Base-by-base conservation (phyloP, 2,113 vertebrate genomes). In the Clarias gariepinus region DNA sequence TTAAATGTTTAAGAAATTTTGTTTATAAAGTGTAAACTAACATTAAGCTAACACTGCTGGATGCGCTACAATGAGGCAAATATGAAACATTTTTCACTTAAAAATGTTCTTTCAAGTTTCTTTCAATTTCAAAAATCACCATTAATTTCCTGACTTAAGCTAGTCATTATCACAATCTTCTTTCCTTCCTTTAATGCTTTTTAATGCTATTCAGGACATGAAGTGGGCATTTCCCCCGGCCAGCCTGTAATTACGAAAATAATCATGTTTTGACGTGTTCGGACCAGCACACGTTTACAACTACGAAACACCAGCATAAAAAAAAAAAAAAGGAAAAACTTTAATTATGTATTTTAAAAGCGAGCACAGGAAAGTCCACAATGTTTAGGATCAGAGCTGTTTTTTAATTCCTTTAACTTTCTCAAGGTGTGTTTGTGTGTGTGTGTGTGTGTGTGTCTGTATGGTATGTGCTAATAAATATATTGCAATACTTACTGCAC, bases 371-470 rank as follows among this genome's bases (percentile, higher is more conserved):
- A 57, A 55, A 53, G 36, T 82, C 12, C 61, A 86, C 36, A 73
- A 47, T 4, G 9, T 85, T 85, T 58, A 85, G 47, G 74, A 41
- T 52, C 23, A 41, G 52, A 60, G 8, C 10, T 53, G 21, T 16
- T 2, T 30, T 85, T 85, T 66, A 68, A 55, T 30, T 23, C 2
- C 55, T 55, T 30, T 23, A 63, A 86, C 91, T 92, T 93, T 93
- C 85, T 88, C 88, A 88, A 88, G 88, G 76, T 93, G 92, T 91
- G 85, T 92, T 92, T 68, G 82, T n/a, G 84, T 21, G n/a, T 58
- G 41, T 73, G 85, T 74, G 71, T 52, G 85, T 66, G 87, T 79
- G 82, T 87, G 58, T 91, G 83, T 88, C 76, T 92, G 41, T 73
- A 13, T 21, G n/a, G 30, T 28, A 36, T 83, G 82, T 83, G 47